Evolutionary conservation across 2,113 vertebrate genomes (phyloP).

Genomic region (Ailurus styani): DNA sequence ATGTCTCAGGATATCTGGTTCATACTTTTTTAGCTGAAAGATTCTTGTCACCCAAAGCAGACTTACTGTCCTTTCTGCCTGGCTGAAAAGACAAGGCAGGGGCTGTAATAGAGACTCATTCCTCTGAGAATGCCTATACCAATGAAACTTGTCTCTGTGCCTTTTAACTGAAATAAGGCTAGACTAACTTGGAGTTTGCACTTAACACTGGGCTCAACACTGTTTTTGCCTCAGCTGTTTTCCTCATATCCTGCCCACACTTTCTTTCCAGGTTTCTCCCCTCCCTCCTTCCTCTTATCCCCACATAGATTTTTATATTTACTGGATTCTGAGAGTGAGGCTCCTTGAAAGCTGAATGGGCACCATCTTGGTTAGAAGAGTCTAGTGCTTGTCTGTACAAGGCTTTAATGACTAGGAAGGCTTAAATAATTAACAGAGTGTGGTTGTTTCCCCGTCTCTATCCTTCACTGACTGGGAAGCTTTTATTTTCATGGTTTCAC

Average conservation of each 20-base stretch:
- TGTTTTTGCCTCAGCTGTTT: not conserved
- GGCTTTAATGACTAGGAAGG: not conserved
- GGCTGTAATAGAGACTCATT: slow-evolving; percentile 20
- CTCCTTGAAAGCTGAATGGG: not conserved
- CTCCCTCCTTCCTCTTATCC: not conserved
- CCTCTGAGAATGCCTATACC: not conserved
- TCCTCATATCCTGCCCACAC: not conserved
- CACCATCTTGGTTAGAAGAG: not conserved
- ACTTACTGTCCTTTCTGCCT: slow-evolving; percentile 48
- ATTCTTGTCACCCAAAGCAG: slow-evolving; percentile 42
- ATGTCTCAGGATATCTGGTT: slow-evolving; percentile 42
- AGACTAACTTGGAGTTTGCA: not conserved
- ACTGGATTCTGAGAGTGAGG: not conserved
- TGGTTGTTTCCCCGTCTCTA: not conserved
- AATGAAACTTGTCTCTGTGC: not conserved
- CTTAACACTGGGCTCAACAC: not conserved
- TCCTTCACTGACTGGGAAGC: not conserved
- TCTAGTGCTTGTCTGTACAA: not conserved
- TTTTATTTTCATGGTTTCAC: not conserved
- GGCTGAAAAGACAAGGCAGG: slow-evolving; percentile 21
- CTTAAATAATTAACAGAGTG: not conserved
- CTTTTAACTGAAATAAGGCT: not conserved
- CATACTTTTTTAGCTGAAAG: slow-evolving; percentile 43
- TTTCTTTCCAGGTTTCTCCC: not conserved
- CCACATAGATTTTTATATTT: not conserved